Percentiles rank a stretch among this genome's conserved stretches.
Conservation (phyloP, 2,113 vertebrate genomes). For the Phasianus colchicus region DNA sequence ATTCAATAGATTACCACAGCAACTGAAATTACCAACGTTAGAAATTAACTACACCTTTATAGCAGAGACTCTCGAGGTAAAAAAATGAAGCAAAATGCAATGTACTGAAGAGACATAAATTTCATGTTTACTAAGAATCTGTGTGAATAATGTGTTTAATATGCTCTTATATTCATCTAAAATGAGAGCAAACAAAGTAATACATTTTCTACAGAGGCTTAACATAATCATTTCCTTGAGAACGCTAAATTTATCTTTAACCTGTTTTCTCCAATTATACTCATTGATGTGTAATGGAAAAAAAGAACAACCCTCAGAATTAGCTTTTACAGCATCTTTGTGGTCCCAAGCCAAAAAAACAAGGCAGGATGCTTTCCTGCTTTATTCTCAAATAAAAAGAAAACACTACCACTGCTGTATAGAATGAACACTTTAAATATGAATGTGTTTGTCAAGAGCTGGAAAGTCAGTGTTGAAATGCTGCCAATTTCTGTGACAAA, state of each 20-base stretch:
- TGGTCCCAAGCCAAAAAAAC: conserved; percentile 5
- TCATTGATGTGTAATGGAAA: neutral
- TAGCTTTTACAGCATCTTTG: neutral
- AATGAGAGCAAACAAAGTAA: conserved; percentile 71
- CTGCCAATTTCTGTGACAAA: neutral
- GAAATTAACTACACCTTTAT: conserved; percentile 43
- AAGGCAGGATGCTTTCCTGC: neutral
- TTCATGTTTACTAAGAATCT: conserved; percentile 37
- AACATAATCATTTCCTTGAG: conserved; percentile 50
- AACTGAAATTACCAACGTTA: neutral
- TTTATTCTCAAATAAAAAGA: neutral
- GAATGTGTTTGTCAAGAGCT: neutral
- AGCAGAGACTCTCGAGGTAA: conserved; percentile 12
- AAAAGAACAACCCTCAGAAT: neutral
- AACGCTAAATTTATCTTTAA: conserved; percentile 66
- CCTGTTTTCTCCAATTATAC: conserved; percentile 10
- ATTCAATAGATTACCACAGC: conserved; percentile 30
- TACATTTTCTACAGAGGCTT: conserved; percentile 27
- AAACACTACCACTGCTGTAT: neutral
- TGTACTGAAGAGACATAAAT: conserved; percentile 62
- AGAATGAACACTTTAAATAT: neutral
- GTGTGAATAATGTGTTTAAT: conserved; percentile 64
- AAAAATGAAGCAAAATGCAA: conserved; percentile 24
- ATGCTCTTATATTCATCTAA: conserved; percentile 61
- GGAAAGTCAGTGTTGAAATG: neutral